These are phyloP conservation scores for Eueides isabella DNA, from an alignment of 1,140 invertebrate species.

Conservation along the genomic window DNA sequence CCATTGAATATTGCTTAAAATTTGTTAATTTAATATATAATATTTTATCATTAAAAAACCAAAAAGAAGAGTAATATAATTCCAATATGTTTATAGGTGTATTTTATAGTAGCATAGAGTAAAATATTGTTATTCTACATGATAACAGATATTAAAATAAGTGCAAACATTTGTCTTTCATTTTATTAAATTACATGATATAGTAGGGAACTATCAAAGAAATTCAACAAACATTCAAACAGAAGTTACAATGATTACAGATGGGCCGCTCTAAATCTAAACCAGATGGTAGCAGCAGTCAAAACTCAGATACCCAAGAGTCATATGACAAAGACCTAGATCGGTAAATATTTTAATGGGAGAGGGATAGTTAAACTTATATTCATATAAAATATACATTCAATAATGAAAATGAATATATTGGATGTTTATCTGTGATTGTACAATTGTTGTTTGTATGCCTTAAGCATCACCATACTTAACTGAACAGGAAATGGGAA, in stretches of 20 bases:
- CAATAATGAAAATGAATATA: background rate
- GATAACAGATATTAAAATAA: conserved; percentile 21
- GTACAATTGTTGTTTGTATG: background rate
- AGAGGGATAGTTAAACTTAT: conserved; percentile 5
- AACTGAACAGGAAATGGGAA: background rate
- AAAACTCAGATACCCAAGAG: conserved; percentile 66
- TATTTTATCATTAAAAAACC: background rate
- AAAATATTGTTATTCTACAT: background rate
- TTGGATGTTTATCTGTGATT: background rate
- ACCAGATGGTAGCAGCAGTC: conserved; percentile 59
- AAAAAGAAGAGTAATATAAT: background rate
- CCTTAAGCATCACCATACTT: background rate
- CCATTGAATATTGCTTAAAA: background rate
- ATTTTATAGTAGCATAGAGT: background rate
- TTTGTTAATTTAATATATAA: background rate
- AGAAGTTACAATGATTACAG: conserved; percentile 68
- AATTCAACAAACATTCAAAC: conserved; percentile 28
- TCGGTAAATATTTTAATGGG: conserved; percentile 66
- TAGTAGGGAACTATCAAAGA: background rate
- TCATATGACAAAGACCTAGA: conserved; percentile 71
- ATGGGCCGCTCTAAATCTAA: conserved; percentile 70
- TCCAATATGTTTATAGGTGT: background rate
- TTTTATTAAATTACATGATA: background rate
- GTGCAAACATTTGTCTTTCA: conserved; percentile 32
- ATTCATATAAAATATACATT: background rate